Base-by-base conservation (phyloP, 2,797 vertebrate genomes). In the Chrysocyon brachyurus region DNA sequence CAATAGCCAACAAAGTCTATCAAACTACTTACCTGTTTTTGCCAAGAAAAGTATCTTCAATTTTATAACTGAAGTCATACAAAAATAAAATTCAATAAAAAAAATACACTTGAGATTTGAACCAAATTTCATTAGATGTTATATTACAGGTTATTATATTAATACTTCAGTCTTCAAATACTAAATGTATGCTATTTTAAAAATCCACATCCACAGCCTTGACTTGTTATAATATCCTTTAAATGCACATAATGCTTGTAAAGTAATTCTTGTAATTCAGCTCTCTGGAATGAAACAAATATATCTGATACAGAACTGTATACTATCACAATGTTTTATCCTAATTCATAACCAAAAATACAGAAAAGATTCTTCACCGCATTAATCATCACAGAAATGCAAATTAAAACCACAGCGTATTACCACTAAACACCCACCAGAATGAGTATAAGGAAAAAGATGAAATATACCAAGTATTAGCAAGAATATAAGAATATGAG, bases 341-440 rank as follows among this genome's bases (percentile, higher is more conserved):
- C 79, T 66, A 84, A 88, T 59, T 88, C 59, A 91, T 17, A 94
- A 81, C 21, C 15, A 81, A 79, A 92, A 93, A 22, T 56, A 93
- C 22, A 14, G 59, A 52, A 95, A 92, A 92, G 22, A 64, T 75
- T 82, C 75, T 73, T 52, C 4, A 90, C 15, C 52, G 81, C 64
- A 68, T 46, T 59, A 84, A 84, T 78, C 63, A 73, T 66, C 36
- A 21, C 22, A 49, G 31, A 64, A 92, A 73, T 26, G 16, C 31
- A 79, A 97, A 97, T 66, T 73, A 87, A 95, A 97, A 82, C 63
- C 72, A 92, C 24, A 78, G 57, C 88, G 33, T 5, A 70, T 70
- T 75, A 73, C n/a, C 21, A 79, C 6, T 79, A 52, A 1, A 63
- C 24, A 70, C 12, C 40, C 52, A 83, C 54, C 7, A 72, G 46